Evolutionary conservation across 2,888 invertebrate genomes (phyloP).

Genomic region (Coleophora deauratella): DNA sequence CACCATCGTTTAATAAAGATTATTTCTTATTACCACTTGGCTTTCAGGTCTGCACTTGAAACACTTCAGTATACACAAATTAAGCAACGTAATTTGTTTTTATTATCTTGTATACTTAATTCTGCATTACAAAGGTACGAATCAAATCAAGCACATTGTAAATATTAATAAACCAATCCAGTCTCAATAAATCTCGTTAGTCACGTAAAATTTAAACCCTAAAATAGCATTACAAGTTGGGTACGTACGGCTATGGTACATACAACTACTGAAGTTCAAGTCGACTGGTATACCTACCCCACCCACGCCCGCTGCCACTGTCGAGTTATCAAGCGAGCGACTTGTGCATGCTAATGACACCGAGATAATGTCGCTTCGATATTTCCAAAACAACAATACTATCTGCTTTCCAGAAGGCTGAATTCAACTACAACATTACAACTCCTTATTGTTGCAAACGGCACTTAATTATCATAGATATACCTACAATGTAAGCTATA

Average conservation of each 20-base stretch:
- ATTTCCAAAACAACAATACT: constrained; percentile 6
- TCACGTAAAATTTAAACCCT: too few species aligned
- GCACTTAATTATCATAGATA: too few species aligned
- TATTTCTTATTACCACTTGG: constrained; percentile 48
- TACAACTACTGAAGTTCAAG: too few species aligned
- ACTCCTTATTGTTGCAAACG: too few species aligned
- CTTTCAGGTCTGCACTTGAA: constrained; percentile 39
- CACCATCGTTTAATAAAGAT: constrained; percentile 63
- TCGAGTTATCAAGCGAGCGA: constrained; percentile 18
- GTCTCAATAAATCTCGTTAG: too few species aligned
- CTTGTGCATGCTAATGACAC: constrained; percentile 55
- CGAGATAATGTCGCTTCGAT: constrained; percentile 19
- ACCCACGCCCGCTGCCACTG: constrained; percentile 36
- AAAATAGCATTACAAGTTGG: too few species aligned
- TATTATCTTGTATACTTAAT: too few species aligned
- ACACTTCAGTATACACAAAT: constrained; percentile 44
- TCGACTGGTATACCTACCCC: constrained; percentile 15
- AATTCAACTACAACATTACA: not conserved
- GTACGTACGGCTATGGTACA: too few species aligned
- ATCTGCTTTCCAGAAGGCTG: not conserved
- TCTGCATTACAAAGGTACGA: too few species aligned
- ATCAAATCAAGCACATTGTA: too few species aligned
- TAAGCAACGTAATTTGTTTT: constrained; percentile 8
- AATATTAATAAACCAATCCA: too few species aligned
- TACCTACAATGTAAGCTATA: too few species aligned